Base-by-base conservation (phyloP, 2,113 vertebrate genomes). In the Tauraco erythrolophus region DNA sequence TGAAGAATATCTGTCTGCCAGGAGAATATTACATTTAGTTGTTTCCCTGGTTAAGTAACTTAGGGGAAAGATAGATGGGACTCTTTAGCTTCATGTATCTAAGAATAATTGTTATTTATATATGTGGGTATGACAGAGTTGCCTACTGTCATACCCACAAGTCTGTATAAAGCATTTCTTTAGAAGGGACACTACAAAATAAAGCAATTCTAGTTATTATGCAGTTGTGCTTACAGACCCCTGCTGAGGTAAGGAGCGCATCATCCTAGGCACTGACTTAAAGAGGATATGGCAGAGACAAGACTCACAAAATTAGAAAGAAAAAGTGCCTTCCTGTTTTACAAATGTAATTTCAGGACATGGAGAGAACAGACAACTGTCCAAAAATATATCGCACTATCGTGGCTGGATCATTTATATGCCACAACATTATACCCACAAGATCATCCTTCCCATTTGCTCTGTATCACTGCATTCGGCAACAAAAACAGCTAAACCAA, bases 121-220 rank as follows among this genome's bases (percentile, higher is more conserved):
- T n/a, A n/a, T n/a, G n/a, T n/a, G n/a, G n/a, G n/a, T n/a, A n/a
- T n/a, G n/a, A 74, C n/a, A 71, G 61, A 87, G 33, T 18, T 82
- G 35, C 50, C 24, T 71, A 16, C 13, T 37, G 13, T 39, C 0
- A 0, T 43, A 89, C 12, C 22, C 3, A 0, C 10, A 91, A 76
- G 11, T 17, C 61, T 51, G 8, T 43, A 35, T 14, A 62, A 65
- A 69, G 16, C 66, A 53, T 53, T 94, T 93, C 23, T 88, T 92
- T 48, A 53, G 77, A 81, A 90, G 0, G 0, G 41, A 71, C 48
- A 30, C 12, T 35, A 66, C 1, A 11, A 70, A 88, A 88, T 64
- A 19, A 94, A 68, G 5, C 54, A 70, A n/a, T 72, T 86, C 9
- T 24, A 56, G 12, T 88, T 82, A 43, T n/a, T 17, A 64, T 16